These are phyloP conservation scores for Myotis daubentonii DNA, from an alignment of 2,797 vertebrate species.

Conservation along the genomic window DNA sequence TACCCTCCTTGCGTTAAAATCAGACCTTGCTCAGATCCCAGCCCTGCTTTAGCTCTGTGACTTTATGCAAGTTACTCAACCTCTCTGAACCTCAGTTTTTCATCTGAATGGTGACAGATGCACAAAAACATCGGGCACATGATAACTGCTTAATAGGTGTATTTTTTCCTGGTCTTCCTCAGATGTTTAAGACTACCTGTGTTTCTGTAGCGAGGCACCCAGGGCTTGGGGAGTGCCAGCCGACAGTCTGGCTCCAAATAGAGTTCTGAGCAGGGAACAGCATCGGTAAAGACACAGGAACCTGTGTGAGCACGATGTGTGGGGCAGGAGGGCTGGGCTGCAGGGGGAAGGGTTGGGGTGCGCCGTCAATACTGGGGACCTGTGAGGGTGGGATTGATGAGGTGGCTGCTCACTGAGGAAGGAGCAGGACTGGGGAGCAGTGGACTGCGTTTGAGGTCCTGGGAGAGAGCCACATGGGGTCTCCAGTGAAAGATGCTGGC, in stretches of 20 bases:
- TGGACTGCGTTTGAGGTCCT: not conserved
- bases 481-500: not conserved
- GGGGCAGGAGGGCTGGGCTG: not conserved
- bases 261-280: not conserved
- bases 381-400: accelerated
- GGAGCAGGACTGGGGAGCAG: not conserved
- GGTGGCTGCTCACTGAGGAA: not conserved
- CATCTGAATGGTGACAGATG: not conserved
- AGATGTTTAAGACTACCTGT: not conserved
- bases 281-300: not conserved
- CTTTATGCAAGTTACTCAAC: not conserved
- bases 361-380: too few relatives aligned
- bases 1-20: not conserved
- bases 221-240: not conserved
- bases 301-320: not conserved
- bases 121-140: not conserved
- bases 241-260: not conserved
- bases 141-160: not conserved
- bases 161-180: not conserved
- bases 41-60: not conserved
- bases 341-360: not conserved
- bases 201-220: not conserved
- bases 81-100: not conserved
- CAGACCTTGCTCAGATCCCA: not conserved
- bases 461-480: not conserved